Conservation (phyloP, 37 sponge, comb jelly and placozoan genomes). For the Petrosia ficiformis region DNA sequence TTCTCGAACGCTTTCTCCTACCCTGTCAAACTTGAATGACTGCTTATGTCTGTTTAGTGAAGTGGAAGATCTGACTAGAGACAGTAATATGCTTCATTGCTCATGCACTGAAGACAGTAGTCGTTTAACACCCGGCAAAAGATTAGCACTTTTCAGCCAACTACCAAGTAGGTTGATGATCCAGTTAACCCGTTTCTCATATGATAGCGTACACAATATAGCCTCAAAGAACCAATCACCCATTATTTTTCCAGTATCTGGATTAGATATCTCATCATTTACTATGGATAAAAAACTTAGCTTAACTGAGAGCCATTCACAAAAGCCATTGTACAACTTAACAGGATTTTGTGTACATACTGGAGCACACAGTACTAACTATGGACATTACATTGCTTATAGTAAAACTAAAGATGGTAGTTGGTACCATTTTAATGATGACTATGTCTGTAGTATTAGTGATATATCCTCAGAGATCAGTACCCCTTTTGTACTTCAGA, state of each 20-base stretch:
- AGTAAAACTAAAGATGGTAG: conserved; percentile 8
- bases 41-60: conserved; percentile 32
- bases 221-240: conserved; percentile 40
- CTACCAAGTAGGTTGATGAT: conserved; percentile 42
- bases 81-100: conserved; percentile 46
- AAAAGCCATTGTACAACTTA: conserved; percentile 33
- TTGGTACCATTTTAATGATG: conserved; percentile 66
- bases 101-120: conserved; percentile 4
- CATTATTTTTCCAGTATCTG: conserved; percentile 19
- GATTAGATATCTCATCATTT: conserved; percentile 30
- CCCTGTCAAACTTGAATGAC: not conserved
- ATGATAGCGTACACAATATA: conserved; percentile 8
- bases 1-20: too few species aligned
- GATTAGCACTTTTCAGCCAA: conserved; percentile 43
- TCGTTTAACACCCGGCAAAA: conserved; percentile 19
- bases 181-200: conserved; percentile 66
- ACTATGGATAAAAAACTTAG: conserved; percentile 18
- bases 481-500: conserved; percentile 34
- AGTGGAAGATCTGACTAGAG: conserved; percentile 9
- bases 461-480: conserved; percentile 48
- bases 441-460: conserved; percentile 17
- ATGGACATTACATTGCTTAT: conserved; percentile 73
- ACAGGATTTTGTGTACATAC: conserved; percentile 54
- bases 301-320: too few species aligned
- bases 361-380: conserved; percentile 53